Conservation (phyloP, 2,888 invertebrate genomes). For the Drosophila monieri region DNA sequence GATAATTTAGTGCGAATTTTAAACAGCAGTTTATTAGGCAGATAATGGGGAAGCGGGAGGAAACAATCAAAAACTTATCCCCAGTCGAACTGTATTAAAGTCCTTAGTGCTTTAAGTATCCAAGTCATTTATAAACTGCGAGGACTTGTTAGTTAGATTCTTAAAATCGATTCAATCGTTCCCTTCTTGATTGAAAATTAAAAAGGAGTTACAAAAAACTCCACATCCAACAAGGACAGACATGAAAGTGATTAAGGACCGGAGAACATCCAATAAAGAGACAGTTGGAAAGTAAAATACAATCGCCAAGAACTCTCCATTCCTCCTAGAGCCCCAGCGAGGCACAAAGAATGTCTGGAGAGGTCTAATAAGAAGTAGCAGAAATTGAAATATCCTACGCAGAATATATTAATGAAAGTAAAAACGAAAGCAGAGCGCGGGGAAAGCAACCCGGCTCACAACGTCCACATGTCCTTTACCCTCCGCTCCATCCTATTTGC, state of each 20-base stretch:
- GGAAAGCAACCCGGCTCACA: conserved; percentile 34
- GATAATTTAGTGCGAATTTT: conserved; percentile 7
- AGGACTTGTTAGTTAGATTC: background rate
- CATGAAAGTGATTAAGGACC: background rate
- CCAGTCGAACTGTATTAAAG: background rate
- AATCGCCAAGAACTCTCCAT: conserved; percentile 6
- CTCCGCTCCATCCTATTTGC: conserved; percentile 50
- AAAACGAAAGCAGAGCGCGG: conserved; percentile 16
- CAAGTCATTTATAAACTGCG: background rate
- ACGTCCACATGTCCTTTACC: conserved; percentile 60
- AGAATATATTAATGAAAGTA: conserved; percentile 70
- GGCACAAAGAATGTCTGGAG: conserved; percentile 38
- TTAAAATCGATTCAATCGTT: background rate
- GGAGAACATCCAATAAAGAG: conserved; percentile 14
- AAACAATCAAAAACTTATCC: background rate
- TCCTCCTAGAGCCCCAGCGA: background rate
- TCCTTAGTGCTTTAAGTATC: too few species aligned
- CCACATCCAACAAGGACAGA: conserved; percentile 19
- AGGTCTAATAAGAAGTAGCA: conserved; percentile 59
- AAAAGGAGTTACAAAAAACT: conserved; percentile 15
- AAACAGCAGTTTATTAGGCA: conserved; percentile 62
- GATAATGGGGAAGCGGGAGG: conserved; percentile 31
- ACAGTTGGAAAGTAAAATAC: conserved; percentile 33
- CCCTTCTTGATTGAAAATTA: background rate
- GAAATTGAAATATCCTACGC: conserved; percentile 57